These are phyloP conservation scores for Orthosia incerta DNA, from an alignment of 2,888 invertebrate genomes.

Conservation along the genomic window DNA sequence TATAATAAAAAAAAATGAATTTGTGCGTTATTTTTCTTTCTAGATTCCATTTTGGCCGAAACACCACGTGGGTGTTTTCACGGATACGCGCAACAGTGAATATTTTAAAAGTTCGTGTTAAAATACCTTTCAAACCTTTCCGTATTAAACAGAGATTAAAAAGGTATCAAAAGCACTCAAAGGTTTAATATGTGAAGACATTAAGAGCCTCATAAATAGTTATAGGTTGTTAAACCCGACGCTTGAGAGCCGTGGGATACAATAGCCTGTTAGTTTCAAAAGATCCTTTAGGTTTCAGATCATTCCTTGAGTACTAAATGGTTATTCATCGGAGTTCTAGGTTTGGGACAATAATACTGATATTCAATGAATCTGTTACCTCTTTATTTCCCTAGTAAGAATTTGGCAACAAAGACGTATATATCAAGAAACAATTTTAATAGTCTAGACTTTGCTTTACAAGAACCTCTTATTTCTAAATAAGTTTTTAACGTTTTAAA, in stretches of 20 bases:
- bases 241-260: neutral
- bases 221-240: constrained; percentile 17
- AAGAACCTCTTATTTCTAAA: no score
- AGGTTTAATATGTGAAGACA: constrained; percentile 24
- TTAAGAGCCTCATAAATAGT: constrained; percentile 49
- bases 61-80: neutral
- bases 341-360: neutral
- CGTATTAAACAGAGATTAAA: constrained; percentile 38
- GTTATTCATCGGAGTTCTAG: neutral
- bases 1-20: no score
- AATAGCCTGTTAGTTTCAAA: constrained; percentile 5
- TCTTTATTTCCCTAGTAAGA: no score
- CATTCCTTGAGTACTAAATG: constrained; percentile 9
- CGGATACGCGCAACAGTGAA: neutral
- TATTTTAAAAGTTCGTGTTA: neutral
- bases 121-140: constrained; percentile 19
- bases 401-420: no score
- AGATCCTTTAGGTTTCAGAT: neutral
- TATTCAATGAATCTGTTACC: neutral
- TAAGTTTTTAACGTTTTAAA: no score
- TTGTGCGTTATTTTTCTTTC: no score
- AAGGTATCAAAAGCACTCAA: constrained; percentile 26
- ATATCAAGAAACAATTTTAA: no score
- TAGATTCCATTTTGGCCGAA: no score
- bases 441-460: no score